phyloP scores from a whole-genome alignment of 2,797 vertebrate species.

The Rhabdophis nuchalis region DNA sequence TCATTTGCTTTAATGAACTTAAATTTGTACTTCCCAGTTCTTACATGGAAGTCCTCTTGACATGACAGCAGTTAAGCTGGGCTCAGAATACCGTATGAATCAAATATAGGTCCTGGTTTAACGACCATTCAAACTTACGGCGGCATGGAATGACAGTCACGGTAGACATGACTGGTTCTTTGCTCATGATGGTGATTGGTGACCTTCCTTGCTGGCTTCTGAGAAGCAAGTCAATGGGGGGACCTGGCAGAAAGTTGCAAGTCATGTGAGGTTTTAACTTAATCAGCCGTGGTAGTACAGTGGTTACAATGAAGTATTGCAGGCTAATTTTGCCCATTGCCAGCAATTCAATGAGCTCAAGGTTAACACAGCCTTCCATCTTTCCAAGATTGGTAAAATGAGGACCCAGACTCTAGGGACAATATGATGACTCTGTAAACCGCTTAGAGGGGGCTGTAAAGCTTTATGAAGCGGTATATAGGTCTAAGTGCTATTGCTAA shows the following conservation, averaged over 20 bases:
- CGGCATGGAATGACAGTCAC: not conserved
- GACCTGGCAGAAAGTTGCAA: not conserved
- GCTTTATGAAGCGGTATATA: not conserved
- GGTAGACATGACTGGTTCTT: not conserved
- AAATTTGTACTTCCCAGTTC: not conserved
- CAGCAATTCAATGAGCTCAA: not conserved
- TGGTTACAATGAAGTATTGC: not conserved
- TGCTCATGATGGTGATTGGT: not conserved
- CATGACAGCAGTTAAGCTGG: not conserved
- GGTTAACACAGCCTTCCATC: not conserved
- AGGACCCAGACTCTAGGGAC: not conserved
- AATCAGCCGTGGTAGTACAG: not conserved
- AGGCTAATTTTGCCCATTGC: not conserved
- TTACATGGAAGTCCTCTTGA: not conserved
- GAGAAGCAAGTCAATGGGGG: not conserved
- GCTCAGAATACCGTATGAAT: not conserved
- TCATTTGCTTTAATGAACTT: not conserved
- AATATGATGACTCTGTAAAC: not conserved
- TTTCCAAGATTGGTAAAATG: not conserved
- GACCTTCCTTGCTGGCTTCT: not conserved
- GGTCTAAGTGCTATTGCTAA: not conserved
- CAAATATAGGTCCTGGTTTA: not conserved
- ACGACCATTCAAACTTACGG: not conserved
- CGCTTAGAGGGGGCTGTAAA: not conserved
- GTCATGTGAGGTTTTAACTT: not conserved